Evolutionary conservation across 2,888 invertebrate genomes (phyloP), one percentile per base, ranked within the genome.

Genomic region (Caenorhabditis sp.): DNA sequence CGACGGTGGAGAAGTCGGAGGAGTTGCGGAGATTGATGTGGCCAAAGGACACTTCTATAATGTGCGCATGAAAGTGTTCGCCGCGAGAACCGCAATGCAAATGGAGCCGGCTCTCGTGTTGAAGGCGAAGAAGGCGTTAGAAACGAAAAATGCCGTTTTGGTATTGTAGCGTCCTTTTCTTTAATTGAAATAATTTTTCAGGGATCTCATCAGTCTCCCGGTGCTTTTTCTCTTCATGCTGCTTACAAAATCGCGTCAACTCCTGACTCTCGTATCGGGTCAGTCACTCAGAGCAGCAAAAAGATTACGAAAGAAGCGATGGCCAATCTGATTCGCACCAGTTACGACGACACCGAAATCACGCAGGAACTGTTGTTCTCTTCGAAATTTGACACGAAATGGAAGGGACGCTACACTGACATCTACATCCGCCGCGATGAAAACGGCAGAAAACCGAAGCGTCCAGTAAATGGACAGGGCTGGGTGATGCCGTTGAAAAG

Each of bases 401-500:
- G 83, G 83, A 82, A 81, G 55, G 58, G 59, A 9, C 68, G 79
- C n/a, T 81, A 83, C 61, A 80, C 82, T 45, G 77, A 82, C 24
- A 59, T 78, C 32, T 79, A 80, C 39, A 61, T 77, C 20, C 56
- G 73, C 4, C 74, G 74, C 11, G 76, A 74, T 35, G 72, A 66
- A 11, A 73, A 75, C 15, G 74, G 78, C 0, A 79, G 70, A 39
- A 77, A 73, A 8, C 73, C 73, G 27, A 79, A 79, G 52, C 72
- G 75, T 3, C 81, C 79, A 27, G 65, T 79, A n/a, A 83, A 83
- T 45, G 70, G 75, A 6, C 79, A 81, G 62, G 83, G 83, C 32
- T 83, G 83, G 83, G 83, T 83, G 13, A 65, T 82, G 53, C 83
- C 83, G 6, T 52, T 83, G 53, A 79, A 80, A 55, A 72, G 75